Evolutionary conservation across 2,113 vertebrate genomes (phyloP).

Genomic region (Numida meleagris): DNA sequence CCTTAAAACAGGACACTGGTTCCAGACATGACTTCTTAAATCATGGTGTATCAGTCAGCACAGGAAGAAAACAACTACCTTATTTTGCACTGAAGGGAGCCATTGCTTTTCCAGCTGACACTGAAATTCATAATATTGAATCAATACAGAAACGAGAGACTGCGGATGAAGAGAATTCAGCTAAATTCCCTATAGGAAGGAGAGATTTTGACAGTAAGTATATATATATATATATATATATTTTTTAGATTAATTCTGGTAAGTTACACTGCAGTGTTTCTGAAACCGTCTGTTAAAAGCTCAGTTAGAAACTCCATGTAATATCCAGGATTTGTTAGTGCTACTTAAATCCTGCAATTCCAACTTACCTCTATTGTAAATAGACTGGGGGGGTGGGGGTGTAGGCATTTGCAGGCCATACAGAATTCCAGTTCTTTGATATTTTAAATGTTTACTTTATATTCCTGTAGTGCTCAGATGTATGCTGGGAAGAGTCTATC

Average conservation of each 20-base stretch:
- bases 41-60: constrained; percentile 59
- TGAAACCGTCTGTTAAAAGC: background rate
- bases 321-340: background rate
- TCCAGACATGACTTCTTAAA: constrained; percentile 69
- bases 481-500: constrained; percentile 95
- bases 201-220: constrained; percentile 89
- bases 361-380: background rate
- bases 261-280: background rate
- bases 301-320: background rate
- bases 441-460: background rate
- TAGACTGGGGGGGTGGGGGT: background rate
- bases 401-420: background rate
- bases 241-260: background rate
- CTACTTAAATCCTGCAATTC: background rate
- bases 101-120: constrained; percentile 72
- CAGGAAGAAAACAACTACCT: constrained; percentile 65
- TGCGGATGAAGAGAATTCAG: constrained; percentile 76
- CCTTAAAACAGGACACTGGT: constrained; percentile 67
- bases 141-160: constrained; percentile 80
- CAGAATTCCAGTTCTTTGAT: background rate
- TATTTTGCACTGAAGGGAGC: constrained; percentile 74
- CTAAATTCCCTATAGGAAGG: constrained; percentile 82
- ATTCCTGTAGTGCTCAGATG: constrained; percentile 87
- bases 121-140: constrained; percentile 70
- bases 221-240: no score